Evolutionary conservation across 1,140 invertebrate genomes (phyloP), one percentile per base, ranked within the genome.

Genomic region (Rhynchophorus ferrugineus): DNA sequence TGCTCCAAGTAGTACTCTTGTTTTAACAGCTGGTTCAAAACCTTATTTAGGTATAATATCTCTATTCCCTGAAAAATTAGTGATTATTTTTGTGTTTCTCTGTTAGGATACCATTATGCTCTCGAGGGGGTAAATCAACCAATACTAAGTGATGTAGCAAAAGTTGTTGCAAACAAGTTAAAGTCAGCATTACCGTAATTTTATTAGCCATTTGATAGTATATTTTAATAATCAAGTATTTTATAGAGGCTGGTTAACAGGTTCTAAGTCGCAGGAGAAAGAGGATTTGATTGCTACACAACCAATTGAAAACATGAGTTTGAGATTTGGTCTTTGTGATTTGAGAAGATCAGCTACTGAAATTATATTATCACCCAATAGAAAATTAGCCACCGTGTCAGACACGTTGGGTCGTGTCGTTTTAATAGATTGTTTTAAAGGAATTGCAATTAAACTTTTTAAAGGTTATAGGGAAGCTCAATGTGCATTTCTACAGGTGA

Each of bases 401-500:
- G 95, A 98, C 72, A 81, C 79, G 58, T 80, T 94, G 62, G 92
- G 93, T 13, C 75, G 93, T 60, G 85, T 98, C 0, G 78, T 85
- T 39, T 73, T 98, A 2, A 67, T 97, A 11, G 91, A 97, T 71
- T 81, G 88, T 17, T 77, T 76, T 29, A 81, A 78, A 62, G 89
- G 91, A 6, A 77, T 88, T 45, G 82, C 85, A 14, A 67, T 95
- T 14, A 77, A 91, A 50, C 85, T 95, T 68, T 95, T 91, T 78
- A 96, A 96, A 76, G 94, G 92, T 7, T 97, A 95, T 67, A 75
- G 93, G 49, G 88, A 96, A 71, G 91, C 93, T 6, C 89, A 96
- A 65, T 91, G 87, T 71, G 85, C 84, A 5, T 98, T 94, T 82
- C 73, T 95, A 34, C 82, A 89, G 72, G 49, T 52, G 3, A 41